These are phyloP conservation scores for Periparus ater DNA, from an alignment of 2,797 vertebrate genomes.

Conservation along the genomic window DNA sequence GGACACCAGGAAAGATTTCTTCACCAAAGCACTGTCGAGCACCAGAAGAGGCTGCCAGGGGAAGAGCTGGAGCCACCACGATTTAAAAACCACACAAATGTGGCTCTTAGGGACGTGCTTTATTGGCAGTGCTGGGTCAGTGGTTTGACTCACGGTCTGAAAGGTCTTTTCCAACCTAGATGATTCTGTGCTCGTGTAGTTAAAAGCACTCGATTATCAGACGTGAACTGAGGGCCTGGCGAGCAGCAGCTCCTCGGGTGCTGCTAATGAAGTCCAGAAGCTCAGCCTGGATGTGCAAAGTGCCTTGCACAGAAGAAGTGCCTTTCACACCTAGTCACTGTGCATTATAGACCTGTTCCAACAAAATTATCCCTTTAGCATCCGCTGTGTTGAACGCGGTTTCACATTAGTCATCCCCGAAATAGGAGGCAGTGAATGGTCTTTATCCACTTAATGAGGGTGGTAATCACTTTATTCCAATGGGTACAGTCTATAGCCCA, in stretches of 20 bases:
- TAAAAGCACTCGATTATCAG: neutral
- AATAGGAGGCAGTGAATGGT: constrained; percentile 31
- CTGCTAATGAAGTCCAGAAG: constrained; percentile 35
- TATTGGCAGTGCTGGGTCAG: neutral
- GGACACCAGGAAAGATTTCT: neutral
- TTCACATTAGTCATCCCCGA: constrained; percentile 25
- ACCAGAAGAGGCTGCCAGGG: neutral
- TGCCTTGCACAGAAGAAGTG: neutral
- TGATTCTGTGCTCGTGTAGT: rapidly evolving
- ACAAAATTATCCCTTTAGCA: constrained; percentile 54
- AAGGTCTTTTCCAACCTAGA: neutral
- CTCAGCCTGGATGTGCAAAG: constrained; percentile 20
- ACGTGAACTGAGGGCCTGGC: neutral
- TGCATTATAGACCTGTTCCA: neutral
- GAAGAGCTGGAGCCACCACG: neutral
- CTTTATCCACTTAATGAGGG: constrained; percentile 34
- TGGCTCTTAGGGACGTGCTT: neutral
- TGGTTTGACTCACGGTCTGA: neutral
- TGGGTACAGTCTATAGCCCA: neutral
- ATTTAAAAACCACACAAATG: neutral
- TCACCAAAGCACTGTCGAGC: neutral
- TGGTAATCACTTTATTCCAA: constrained; percentile 29
- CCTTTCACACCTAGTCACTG: constrained; percentile 43
- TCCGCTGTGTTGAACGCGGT: neutral
- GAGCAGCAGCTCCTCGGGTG: neutral